phyloP scores from a whole-genome alignment of 2,888 invertebrate species.

The Notodonta dromedarius region DNA sequence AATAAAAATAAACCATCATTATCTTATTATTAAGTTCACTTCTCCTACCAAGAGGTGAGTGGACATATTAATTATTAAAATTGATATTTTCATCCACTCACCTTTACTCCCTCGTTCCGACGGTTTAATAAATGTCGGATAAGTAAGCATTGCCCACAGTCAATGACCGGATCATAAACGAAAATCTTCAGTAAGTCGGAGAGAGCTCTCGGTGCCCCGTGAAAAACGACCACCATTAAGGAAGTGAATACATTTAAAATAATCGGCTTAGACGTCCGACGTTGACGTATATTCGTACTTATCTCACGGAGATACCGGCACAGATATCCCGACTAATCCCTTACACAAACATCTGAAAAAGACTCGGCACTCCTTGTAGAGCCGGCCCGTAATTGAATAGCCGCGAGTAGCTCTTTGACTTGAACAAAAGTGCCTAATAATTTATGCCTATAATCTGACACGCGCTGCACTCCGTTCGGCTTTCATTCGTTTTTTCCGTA shows the following conservation, averaged over 20 bases:
- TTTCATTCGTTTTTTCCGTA: slow-evolving; percentile 72
- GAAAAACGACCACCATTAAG: slow-evolving; percentile 84
- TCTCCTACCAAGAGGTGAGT: slow-evolving; percentile 31
- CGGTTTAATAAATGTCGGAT: slow-evolving; percentile 73
- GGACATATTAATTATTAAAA: slow-evolving; percentile 46
- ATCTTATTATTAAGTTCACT: slow-evolving; percentile 28
- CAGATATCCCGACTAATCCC: slow-evolving; percentile 82
- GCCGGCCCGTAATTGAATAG: slow-evolving; percentile 79
- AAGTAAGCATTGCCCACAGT: slow-evolving; percentile 71
- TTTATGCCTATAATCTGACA: slow-evolving; percentile 84
- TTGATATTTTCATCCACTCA: slow-evolving; percentile 47
- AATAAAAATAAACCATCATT: too few species aligned
- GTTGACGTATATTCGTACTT: slow-evolving; percentile 85
- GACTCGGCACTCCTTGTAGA: slow-evolving; percentile 80
- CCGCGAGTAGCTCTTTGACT: slow-evolving; percentile 70
- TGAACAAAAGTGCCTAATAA: slow-evolving; percentile 83
- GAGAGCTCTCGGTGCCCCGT: slow-evolving; percentile 67
- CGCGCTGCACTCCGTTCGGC: slow-evolving; percentile 57
- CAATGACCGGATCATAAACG: slow-evolving; percentile 82
- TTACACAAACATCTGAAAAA: slow-evolving; percentile 82
- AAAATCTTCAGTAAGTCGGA: slow-evolving; percentile 80
- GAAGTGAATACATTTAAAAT: slow-evolving; percentile 85
- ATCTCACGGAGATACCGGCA: slow-evolving; percentile 83
- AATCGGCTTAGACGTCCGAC: slow-evolving; percentile 84
- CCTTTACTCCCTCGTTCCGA: slow-evolving; percentile 50